Evolutionary conservation across 1,140 invertebrate genomes (phyloP).

Genomic region (Papilio polyxenes): DNA sequence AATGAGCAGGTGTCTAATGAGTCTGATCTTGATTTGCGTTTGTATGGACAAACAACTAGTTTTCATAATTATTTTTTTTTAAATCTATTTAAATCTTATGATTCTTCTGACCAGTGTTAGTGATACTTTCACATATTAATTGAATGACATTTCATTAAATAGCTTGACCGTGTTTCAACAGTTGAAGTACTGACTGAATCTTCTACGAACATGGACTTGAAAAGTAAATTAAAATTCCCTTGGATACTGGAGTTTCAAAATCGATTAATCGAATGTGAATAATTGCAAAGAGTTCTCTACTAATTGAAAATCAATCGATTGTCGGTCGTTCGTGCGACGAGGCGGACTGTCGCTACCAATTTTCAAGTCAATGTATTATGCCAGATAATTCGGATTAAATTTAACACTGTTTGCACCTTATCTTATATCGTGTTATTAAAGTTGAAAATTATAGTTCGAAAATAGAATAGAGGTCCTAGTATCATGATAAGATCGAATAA

Average conservation of each 20-base stretch:
- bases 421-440: neutral
- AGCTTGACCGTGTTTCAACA: too few species aligned
- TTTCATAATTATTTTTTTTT: neutral
- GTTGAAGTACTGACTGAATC: too few species aligned
- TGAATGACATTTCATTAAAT: neutral
- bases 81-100: neutral
- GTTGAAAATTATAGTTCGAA: neutral
- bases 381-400: slow-evolving; percentile 14
- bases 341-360: slow-evolving; percentile 15
- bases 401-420: neutral
- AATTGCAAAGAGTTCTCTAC: slow-evolving; percentile 12
- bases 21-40: neutral
- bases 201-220: too few species aligned
- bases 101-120: neutral
- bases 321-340: neutral
- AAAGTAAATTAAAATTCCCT: too few species aligned
- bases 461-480: neutral
- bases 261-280: neutral
- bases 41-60: neutral
- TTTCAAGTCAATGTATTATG: slow-evolving; percentile 27
- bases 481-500: too few species aligned
- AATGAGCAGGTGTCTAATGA: slow-evolving; percentile 3
- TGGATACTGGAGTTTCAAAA: neutral
- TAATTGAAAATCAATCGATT: slow-evolving; percentile 32
- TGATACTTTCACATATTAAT: neutral